Evolutionary conservation across 2,113 vertebrate species (phyloP).

Genomic region (Perognathus longimembris): DNA sequence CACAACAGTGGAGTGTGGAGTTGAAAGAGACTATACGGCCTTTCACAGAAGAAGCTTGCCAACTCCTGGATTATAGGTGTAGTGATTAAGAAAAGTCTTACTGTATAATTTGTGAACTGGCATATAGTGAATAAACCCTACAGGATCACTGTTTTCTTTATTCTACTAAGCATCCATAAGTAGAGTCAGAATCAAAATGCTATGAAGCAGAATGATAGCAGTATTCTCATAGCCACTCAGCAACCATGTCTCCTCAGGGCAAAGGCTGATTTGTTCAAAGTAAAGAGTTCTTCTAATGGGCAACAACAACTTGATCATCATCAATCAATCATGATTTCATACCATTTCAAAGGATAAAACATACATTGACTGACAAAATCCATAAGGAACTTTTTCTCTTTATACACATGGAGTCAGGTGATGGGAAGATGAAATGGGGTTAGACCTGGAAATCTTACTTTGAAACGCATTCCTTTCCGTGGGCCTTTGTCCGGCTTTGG

Average conservation of each 20-base stretch:
- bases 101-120: not conserved
- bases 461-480: conserved; percentile 87
- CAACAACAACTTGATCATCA: not conserved
- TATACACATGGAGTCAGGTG: too few species aligned
- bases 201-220: accelerated
- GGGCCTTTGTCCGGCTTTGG: conserved; percentile 87
- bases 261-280: not conserved
- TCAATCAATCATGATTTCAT: not conserved
- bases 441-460: conserved; percentile 83
- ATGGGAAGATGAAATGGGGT: not conserved
- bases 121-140: not conserved
- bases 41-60: not conserved
- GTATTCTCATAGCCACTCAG: not conserved
- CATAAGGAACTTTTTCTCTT: not conserved
- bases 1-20: accelerated
- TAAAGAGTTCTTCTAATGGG: not conserved
- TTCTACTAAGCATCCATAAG: not conserved
- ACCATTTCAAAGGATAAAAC: not conserved
- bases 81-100: not conserved
- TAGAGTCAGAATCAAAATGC: accelerated
- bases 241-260: not conserved
- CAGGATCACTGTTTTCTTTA: not conserved
- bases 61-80: not conserved
- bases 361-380: not conserved
- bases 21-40: accelerated